phyloP scores from a whole-genome alignment of 1,140 invertebrate genomes.

The Homarus americanus region DNA sequence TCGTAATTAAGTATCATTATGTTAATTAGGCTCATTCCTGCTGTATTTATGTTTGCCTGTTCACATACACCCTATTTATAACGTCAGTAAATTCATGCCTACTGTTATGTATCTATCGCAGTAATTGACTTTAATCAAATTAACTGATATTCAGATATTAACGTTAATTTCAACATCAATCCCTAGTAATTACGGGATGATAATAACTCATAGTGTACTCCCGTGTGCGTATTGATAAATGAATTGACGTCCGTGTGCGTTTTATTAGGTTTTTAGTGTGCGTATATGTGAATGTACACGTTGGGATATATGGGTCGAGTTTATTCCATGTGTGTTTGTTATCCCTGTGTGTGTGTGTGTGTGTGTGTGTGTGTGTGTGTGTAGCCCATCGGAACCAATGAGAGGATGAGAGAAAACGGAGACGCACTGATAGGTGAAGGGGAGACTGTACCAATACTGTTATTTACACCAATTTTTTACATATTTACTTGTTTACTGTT shows the following conservation, averaged over 20 bases:
- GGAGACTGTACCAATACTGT: no score
- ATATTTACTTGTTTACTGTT: no score
- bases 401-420: no score
- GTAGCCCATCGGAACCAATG: no score
- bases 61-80: background rate
- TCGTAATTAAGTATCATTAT: background rate
- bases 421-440: no score
- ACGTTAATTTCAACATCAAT: background rate
- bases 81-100: background rate
- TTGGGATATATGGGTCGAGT: no score
- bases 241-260: no score
- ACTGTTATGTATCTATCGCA: background rate
- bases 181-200: background rate
- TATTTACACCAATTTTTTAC: no score
- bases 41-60: background rate
- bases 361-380: background rate
- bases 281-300: no score
- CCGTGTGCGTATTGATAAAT: no score
- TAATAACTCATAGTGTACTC: no score
- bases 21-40: background rate
- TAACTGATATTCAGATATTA: background rate
- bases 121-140: background rate
- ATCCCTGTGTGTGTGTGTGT: background rate
- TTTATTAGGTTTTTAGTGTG: background rate
- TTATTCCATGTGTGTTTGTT: background rate